Percentiles rank a stretch among this genome's conserved stretches.
Evolutionary conservation across 2,888 invertebrate species (phyloP).

Genomic region (Magallana nippona): DNA sequence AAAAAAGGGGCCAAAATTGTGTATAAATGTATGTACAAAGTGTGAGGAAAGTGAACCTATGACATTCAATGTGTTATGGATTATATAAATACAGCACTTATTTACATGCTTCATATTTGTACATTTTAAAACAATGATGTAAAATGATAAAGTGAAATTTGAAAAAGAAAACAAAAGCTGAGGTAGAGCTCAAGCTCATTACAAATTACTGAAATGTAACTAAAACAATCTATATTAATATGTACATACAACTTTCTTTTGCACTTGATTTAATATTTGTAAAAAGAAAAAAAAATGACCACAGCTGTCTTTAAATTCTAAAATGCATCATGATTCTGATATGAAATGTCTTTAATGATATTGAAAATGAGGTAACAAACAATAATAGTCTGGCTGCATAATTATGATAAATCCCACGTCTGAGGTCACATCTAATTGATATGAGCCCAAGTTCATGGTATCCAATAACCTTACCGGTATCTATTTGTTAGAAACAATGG

Average conservation of each 20-base stretch:
- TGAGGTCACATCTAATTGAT: slow-evolving; percentile 16
- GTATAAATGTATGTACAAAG: background rate
- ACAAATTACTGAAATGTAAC: slow-evolving; percentile 8
- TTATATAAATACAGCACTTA: slow-evolving; percentile 26
- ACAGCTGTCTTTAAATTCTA: background rate
- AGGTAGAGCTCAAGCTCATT: slow-evolving; percentile 31
- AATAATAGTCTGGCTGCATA: slow-evolving; percentile 10
- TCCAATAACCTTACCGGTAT: background rate
- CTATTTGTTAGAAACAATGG: background rate
- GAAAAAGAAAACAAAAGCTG: slow-evolving; percentile 1
- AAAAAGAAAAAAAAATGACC: slow-evolving; percentile 10
- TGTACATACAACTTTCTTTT: background rate
- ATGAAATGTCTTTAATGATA: background rate
- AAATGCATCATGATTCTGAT: background rate
- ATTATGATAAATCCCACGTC: background rate
- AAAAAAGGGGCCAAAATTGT: background rate
- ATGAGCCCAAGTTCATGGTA: background rate
- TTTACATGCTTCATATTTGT: slow-evolving; percentile 15
- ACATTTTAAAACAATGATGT: slow-evolving; percentile 8
- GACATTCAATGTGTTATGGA: background rate
- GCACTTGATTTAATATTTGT: background rate
- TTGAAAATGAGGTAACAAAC: slow-evolving; percentile 25
- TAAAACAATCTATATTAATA: slow-evolving; percentile 1
- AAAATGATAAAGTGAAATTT: slow-evolving; percentile 27
- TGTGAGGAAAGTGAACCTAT: background rate